Evolutionary conservation across 2,113 vertebrate species (phyloP).

Genomic region (Tautogolabrus adspersus): DNA sequence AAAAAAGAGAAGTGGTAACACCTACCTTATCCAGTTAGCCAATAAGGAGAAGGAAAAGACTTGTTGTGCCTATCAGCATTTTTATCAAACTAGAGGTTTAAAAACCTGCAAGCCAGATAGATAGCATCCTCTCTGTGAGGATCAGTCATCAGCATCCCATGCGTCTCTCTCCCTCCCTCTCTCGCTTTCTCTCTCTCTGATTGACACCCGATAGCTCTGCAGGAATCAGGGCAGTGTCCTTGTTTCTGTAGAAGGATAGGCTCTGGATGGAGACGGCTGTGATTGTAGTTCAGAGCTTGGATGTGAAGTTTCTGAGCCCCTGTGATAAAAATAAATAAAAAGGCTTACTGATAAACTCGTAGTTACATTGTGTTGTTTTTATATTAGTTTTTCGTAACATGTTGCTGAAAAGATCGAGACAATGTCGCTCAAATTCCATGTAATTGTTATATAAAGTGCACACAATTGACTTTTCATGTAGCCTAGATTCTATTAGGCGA

Average conservation of each 20-base stretch:
- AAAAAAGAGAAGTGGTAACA: slow-evolving; percentile 5
- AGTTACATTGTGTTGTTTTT: no score
- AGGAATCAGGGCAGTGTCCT: slow-evolving; percentile 24
- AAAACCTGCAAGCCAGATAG: slow-evolving; percentile 47
- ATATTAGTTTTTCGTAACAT: no score
- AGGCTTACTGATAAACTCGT: no score
- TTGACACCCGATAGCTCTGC: slow-evolving; percentile 63
- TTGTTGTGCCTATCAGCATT: slow-evolving; percentile 52
- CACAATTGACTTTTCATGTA: no score
- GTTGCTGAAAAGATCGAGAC: no score
- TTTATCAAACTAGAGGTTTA: slow-evolving; percentile 53
- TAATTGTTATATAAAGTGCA: no score
- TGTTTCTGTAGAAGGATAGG: slow-evolving; percentile 54
- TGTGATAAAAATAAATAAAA: no score
- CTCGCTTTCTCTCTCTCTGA: slow-evolving; percentile 49
- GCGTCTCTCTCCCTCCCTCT: slow-evolving; percentile 7
- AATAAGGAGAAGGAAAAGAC: slow-evolving; percentile 19
- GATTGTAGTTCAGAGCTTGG: not conserved
- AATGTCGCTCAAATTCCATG: no score
- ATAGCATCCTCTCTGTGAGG: slow-evolving; percentile 78
- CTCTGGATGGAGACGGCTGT: slow-evolving; percentile 28
- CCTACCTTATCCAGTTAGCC: slow-evolving; percentile 64
- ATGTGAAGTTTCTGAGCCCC: not conserved
- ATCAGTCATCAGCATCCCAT: slow-evolving; percentile 76
- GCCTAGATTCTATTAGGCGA: no score